Percentiles rank a stretch among this genome's conserved stretches.
Evolutionary conservation across 2,797 vertebrate species (phyloP).

Genomic region (Chloroceryle inda): DNA sequence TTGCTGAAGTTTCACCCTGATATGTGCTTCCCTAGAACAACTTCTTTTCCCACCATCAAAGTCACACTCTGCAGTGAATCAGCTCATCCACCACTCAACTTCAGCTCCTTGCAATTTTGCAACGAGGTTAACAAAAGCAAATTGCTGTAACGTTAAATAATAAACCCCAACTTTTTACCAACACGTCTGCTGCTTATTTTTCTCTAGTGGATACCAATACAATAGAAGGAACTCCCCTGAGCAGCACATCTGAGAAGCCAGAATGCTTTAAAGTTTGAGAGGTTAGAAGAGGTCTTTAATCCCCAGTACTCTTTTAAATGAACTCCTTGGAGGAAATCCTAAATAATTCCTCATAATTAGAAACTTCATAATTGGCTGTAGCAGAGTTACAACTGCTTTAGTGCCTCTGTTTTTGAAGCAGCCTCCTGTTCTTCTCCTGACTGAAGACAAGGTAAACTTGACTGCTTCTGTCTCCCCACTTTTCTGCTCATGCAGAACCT

Average conservation of each 20-base stretch:
- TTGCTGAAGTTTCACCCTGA: background rate
- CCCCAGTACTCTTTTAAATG: background rate
- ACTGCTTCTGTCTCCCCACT: background rate
- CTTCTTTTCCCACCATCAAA: background rate
- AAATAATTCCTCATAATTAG: slow-evolving; percentile 27
- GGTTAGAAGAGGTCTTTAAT: slow-evolving; percentile 9
- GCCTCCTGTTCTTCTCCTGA: background rate
- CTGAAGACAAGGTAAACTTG: background rate
- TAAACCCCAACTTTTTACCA: background rate
- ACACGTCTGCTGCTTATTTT: slow-evolving; percentile 24
- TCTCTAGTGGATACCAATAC: slow-evolving; percentile 8
- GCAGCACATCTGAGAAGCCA: background rate
- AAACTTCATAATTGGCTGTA: background rate
- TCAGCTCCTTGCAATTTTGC: background rate
- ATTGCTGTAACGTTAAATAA: slow-evolving; percentile 24
- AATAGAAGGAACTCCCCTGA: slow-evolving; percentile 14
- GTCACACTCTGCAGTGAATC: background rate
- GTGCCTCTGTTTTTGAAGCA: background rate
- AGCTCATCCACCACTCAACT: background rate
- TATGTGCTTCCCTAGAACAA: background rate
- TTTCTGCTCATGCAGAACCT: background rate
- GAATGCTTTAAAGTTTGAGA: background rate
- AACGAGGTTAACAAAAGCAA: background rate
- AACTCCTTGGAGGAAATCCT: slow-evolving; percentile 6
- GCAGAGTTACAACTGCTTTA: background rate